Evolutionary conservation across 64 coral and sea anemone genomes (phyloP).

Genomic region (Acropora yongei): DNA sequence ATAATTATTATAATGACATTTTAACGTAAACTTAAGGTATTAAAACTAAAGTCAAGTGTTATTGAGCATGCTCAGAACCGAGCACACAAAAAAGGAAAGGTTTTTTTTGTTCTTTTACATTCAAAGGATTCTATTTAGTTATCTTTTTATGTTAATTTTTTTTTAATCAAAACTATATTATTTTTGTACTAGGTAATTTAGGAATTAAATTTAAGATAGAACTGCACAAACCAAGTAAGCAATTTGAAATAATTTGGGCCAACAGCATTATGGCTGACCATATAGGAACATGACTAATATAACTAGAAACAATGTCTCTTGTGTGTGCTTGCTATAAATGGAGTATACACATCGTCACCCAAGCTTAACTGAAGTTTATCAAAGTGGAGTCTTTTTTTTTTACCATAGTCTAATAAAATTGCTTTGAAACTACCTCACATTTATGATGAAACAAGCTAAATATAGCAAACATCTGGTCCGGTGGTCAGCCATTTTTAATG

Average conservation of each 20-base stretch:
- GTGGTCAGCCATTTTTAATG: conserved; percentile 1
- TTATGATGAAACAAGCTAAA: neutral
- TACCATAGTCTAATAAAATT: too few relatives aligned
- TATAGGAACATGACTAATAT: too few relatives aligned
- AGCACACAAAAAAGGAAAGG: neutral
- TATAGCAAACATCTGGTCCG: neutral
- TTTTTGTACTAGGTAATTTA: neutral
- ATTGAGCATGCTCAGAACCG: too few relatives aligned
- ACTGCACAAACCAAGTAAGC: neutral
- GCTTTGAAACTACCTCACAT: neutral
- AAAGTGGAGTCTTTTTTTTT: too few relatives aligned
- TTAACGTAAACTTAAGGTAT: neutral
- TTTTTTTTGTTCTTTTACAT: neutral
- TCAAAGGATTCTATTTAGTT: neutral
- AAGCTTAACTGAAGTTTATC: too few relatives aligned
- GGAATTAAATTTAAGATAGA: neutral
- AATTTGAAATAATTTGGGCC: too few relatives aligned
- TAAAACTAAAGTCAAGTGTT: neutral
- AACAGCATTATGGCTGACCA: too few relatives aligned
- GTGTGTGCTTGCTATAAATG: too few relatives aligned
- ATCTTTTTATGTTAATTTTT: neutral
- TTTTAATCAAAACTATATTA: neutral
- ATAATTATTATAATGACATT: neutral
- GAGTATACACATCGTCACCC: too few relatives aligned
- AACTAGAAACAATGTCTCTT: too few relatives aligned